Evolutionary conservation across 2,113 vertebrate species (phyloP).

Genomic region (Lagopus leucura): DNA sequence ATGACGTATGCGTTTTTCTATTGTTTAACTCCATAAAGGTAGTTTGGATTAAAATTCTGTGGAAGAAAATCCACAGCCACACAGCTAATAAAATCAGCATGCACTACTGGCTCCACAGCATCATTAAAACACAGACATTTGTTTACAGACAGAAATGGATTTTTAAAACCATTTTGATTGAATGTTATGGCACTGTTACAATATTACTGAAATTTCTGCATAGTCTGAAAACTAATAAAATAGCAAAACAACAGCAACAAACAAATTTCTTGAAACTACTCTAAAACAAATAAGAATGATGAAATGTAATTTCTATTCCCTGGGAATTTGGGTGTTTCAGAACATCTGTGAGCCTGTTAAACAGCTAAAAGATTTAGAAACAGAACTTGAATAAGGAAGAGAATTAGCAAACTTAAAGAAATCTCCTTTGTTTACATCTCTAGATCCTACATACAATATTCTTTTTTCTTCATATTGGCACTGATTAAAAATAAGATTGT

Average conservation of each 20-base stretch:
- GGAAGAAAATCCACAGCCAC: neutral
- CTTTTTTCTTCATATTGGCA: neutral
- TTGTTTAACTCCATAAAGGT: constrained; percentile 28
- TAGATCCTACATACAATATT: neutral
- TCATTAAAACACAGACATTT: neutral
- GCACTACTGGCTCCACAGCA: neutral
- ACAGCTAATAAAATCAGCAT: neutral
- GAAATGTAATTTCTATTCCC: neutral
- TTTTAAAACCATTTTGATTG: neutral
- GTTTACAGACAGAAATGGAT: neutral
- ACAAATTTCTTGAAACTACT: neutral
- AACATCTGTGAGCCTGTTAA: neutral
- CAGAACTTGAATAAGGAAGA: neutral
- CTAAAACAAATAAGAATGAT: neutral
- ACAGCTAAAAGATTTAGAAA: neutral
- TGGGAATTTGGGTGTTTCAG: fast-evolving
- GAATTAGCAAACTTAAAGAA: fast-evolving
- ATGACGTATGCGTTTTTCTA: neutral
- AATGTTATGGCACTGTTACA: neutral
- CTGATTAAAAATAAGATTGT: neutral
- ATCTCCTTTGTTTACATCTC: neutral
- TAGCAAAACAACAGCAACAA: neutral
- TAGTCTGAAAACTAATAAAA: neutral
- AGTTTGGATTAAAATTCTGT: neutral
- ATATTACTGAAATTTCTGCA: neutral